Base-by-base conservation (phyloP, 2,797 vertebrate genomes). In the Chelidonichthys spinosus region DNA sequence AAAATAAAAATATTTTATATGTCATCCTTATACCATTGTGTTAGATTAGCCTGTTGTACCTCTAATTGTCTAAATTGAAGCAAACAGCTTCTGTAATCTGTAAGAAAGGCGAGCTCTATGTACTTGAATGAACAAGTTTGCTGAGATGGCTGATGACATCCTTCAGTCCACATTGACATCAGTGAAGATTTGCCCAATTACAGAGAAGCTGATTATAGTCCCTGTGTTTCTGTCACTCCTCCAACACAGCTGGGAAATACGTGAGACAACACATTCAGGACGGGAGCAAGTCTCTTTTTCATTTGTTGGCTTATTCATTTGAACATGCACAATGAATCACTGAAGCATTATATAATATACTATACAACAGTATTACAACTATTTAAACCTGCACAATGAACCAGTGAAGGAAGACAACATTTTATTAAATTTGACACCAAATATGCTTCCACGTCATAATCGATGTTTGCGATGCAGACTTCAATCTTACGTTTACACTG, bases 51-150 rank as follows among this genome's bases (percentile, higher is more conserved):
- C 18, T 39, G 17, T 50, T 55, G 8, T 58, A 59, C 4, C 37
- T n/a, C 18, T 25, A 25, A 25, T 25, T 25, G 25, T 25, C 25
- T 25, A 25, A 25, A 74, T 13, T 25, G 72, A 33, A 42, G 69
- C 47, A 67, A 86, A 72, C 87, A 87, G 81, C 81, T 87, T 85
- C 64, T 9, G 74, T 85, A 64, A 89, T 86, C 63, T 70, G 58
- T 33, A 62, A 63, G 64, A 87, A 71, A 59, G 81, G 90, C 70
- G 79, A 63, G 68, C 69, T 79, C 50, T 18, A 33, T 78, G 43
- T 33, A 63, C 61, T 79, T 85, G 81, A 81, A 87, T 75, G 73
- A 83, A 78, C 61, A 77, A 14, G 52, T 76, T 72, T 60, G 52
- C 7, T 1, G 68, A 82, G 54, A 74, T n/a, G 56, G 36, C 54